Base-by-base conservation (phyloP, 2,888 invertebrate genomes). In the Mythimna loreyi region DNA sequence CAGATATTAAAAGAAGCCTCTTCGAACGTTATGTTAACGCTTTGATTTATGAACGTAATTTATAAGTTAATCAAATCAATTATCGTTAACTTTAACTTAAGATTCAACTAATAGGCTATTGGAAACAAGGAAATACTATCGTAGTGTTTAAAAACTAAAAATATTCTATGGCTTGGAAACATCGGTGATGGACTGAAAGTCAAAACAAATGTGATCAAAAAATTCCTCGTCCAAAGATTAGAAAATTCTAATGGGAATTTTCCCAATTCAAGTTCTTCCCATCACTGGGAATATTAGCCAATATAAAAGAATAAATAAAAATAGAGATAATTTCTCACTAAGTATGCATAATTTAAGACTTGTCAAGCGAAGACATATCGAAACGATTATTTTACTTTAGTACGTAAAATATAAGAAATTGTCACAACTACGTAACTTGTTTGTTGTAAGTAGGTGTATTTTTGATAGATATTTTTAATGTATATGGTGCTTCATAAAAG, bases 401-500 rank as follows among this genome's bases (percentile, higher is more conserved):
- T 73, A 78, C 73, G 76, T 79, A 83, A 75, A 64, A 67, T 78
- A 74, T 72, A 23, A 60, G 28, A 65, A 75, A 79, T 63, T 69
- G 80, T 83, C 80, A 84, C 82, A 80, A 82, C 71, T 74, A 83
- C 83, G 85, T 83, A 82, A 78, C 45, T 63, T 60, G 56, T 57
- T 64, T 66, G 71, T 69, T 78, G 47, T 76, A 73, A 64, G 59
- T 78, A 73, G 66, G 57, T 85, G 71, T 69, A 79, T 78, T 83
- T 81, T 84, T 76, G 71, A 80, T 83, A 82, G 72, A 80, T 79
- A 73, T 83, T 83, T 81, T 85, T 78, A 56, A 72, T 81, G 71
- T 81, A 74, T 66, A 75, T 81, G 87, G 87, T 89, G 89, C 87
- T 88, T 85, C 73, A 73, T 36, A 74, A 80, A 82, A 71, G 86